phyloP scores from a whole-genome alignment of 2,888 invertebrate genomes.

The Acleris holmiana region DNA sequence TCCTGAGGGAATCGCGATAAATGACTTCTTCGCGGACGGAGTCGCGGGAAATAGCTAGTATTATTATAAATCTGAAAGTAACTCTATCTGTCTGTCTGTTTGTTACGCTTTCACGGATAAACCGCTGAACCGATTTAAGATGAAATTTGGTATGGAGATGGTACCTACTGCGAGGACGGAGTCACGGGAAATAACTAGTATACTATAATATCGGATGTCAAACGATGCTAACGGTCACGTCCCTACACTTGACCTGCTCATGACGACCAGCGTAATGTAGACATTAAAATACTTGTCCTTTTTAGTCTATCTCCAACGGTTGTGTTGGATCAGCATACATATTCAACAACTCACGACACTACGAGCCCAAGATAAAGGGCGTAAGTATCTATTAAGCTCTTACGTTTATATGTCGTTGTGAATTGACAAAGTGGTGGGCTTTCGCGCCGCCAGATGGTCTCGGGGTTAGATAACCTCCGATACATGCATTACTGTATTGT shows the following conservation, averaged over 20 bases:
- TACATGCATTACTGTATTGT: slow-evolving; percentile 35
- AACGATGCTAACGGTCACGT: slow-evolving; percentile 33
- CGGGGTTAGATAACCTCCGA: slow-evolving; percentile 43
- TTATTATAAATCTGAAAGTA: no score
- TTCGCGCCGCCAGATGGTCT: slow-evolving; percentile 59
- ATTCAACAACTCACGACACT: slow-evolving; percentile 20
- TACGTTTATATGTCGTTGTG: background rate
- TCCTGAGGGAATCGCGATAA: no score
- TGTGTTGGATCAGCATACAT: slow-evolving; percentile 37
- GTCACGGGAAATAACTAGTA: background rate
- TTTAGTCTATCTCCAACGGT: slow-evolving; percentile 48
- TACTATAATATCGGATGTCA: background rate
- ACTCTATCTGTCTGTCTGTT: no score
- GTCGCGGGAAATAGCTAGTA: no score
- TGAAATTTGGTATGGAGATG: no score
- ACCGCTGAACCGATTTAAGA: no score
- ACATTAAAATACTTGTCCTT: slow-evolving; percentile 68
- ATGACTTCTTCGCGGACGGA: no score
- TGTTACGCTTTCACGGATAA: no score
- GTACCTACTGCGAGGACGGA: no score
- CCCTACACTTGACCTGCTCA: slow-evolving; percentile 46
- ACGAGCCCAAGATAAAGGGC: slow-evolving; percentile 14
- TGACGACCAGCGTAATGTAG: slow-evolving; percentile 60
- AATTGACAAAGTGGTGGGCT: slow-evolving; percentile 48
- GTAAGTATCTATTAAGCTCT: slow-evolving; percentile 30